Evolutionary conservation across 2,888 invertebrate genomes (phyloP).

Genomic region (Coenonympha arcania): DNA sequence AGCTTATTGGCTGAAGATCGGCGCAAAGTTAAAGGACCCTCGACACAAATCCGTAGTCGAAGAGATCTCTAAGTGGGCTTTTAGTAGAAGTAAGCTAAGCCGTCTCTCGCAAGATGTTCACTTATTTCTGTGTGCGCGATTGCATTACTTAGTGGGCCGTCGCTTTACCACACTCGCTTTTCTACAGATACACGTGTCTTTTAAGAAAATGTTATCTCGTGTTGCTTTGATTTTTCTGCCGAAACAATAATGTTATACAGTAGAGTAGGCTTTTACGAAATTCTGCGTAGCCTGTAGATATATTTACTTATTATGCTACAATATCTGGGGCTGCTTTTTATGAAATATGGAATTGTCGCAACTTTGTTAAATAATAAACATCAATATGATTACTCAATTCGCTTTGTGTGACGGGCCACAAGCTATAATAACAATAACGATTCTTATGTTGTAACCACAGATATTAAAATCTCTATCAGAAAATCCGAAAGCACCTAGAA

Average conservation of each 20-base stretch:
- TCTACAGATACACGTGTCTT: slow-evolving; percentile 19
- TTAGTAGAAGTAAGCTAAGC: slow-evolving; percentile 70
- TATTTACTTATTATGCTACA: background rate
- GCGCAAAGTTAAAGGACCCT: slow-evolving; percentile 60
- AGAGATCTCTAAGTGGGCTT: slow-evolving; percentile 73
- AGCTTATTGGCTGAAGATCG: slow-evolving; percentile 61
- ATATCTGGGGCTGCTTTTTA: background rate
- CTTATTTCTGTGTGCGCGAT: slow-evolving; percentile 61
- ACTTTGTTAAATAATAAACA: background rate
- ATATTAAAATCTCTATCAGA: slow-evolving; percentile 2
- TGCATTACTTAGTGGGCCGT: slow-evolving; percentile 44
- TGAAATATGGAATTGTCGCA: background rate
- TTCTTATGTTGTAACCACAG: too few relatives aligned
- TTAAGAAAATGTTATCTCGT: slow-evolving; percentile 11
- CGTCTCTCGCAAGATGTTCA: slow-evolving; percentile 64
- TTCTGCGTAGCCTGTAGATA: background rate
- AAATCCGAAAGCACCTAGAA: slow-evolving; percentile 35
- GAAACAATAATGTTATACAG: slow-evolving; percentile 1
- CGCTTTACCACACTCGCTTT: slow-evolving; percentile 28
- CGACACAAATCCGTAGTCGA: slow-evolving; percentile 63
- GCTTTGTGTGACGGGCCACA: too few relatives aligned
- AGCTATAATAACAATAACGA: too few relatives aligned
- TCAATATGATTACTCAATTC: background rate
- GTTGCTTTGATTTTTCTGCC: slow-evolving; percentile 7
- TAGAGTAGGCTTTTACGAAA: slow-evolving; percentile 1